phyloP scores from a whole-genome alignment of 2,797 vertebrate species.

The Astyanax mexicanus region DNA sequence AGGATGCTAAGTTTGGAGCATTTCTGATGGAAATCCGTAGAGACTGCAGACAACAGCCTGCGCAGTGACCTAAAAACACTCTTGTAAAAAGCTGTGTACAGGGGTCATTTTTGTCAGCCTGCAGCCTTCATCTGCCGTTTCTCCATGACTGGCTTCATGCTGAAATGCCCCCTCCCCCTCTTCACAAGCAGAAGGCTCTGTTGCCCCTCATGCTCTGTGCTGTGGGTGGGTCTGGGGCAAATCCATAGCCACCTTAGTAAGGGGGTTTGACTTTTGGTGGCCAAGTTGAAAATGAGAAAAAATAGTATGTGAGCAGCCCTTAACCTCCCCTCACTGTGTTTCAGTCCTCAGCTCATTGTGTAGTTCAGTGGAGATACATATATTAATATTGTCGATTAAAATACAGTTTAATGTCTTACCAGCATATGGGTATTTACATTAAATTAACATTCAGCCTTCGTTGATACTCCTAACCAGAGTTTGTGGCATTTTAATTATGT shows the following conservation, averaged over 20 bases:
- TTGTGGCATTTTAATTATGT: too few relatives aligned
- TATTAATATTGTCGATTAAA: too few relatives aligned
- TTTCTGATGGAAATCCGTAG: not conserved
- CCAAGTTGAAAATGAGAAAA: too few relatives aligned
- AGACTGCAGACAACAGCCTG: not conserved
- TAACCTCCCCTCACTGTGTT: too few relatives aligned
- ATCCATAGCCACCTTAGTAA: not conserved
- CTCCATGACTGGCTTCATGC: not conserved
- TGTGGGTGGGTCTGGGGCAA: constrained; percentile 13
- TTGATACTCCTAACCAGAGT: too few relatives aligned
- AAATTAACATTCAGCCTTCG: too few relatives aligned
- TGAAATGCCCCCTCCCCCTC: not conserved
- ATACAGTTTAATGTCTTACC: too few relatives aligned
- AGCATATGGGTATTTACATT: too few relatives aligned
- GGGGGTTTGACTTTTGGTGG: not conserved
- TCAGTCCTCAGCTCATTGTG: too few relatives aligned
- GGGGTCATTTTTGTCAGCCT: not conserved
- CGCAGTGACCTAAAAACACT: not conserved
- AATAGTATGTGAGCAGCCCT: too few relatives aligned
- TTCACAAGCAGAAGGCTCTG: not conserved
- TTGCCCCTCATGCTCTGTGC: constrained; percentile 6
- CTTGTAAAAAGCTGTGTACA: too few relatives aligned
- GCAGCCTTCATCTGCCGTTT: not conserved
- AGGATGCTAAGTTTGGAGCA: not conserved
- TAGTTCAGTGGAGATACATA: too few relatives aligned